Base-by-base conservation (phyloP, 35 echinoderm and acorn worm species). In the Anneissia japonica region DNA sequence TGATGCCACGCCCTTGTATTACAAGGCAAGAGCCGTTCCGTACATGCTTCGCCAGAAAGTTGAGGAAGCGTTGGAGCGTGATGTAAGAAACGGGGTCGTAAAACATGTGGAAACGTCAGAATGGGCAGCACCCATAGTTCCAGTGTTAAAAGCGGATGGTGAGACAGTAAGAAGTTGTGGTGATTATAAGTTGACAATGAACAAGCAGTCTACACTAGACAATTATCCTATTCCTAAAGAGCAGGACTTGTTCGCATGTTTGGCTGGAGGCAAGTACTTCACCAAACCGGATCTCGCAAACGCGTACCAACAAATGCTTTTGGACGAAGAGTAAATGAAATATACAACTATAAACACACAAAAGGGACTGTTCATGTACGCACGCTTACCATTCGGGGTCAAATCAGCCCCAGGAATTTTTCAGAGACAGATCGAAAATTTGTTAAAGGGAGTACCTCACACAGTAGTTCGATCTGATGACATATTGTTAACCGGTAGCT, bases 401-500 rank as follows among this genome's bases (percentile, higher is more conserved):
- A 56, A 77, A 0, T 80, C 87, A 0, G 82, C 87, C 21, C 87
- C 92, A 5, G 41, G 74, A 1, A 74, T 89, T 29, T 92, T 94
- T 29, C 84, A 92, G 36, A 14, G 79, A 36, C 46, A 72, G 1
- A 84, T 92, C 30, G 87, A 93, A 34, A 83, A 84, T 29, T 41
- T 84, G 0, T 38, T 90, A 12, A 81, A 85, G 55, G 86, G 75
- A 0, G 74, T 84, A 34, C 80, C 13, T n/a, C 72, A 55, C 23
- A 80, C 87, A n/a, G 75, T 74, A 16, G 74, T 90, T 21, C 90
- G 73, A 30, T 43, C 87, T 11, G 88, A 94, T 88, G 92, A 94
- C 72, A 82, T 93, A 46, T 72, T 86, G 31, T 76, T 93, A 51
- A 85, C 87, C 0, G 77, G 77, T 26, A 9, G 11, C 3, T 74